Evolutionary conservation across 2,113 vertebrate species (phyloP), one percentile per base, ranked within the genome.

Genomic region (Hippoglossus stenolepis): DNA sequence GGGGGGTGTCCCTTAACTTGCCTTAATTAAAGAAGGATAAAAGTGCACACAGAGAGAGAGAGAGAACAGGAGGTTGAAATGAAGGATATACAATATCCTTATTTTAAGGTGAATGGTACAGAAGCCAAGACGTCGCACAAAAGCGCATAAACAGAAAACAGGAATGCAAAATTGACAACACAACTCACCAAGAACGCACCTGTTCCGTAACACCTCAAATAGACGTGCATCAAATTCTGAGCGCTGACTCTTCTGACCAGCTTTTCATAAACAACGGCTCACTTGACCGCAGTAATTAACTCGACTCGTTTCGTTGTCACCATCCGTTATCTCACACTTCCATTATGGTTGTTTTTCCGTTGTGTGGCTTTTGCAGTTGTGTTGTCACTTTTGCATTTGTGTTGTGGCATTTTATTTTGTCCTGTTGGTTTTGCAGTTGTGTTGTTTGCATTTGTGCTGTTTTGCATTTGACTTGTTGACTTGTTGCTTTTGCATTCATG

Each of bases 11-110:
- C 73, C 80, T 80, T 28, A 26, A 72, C 73, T 77, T 61, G 53
- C 82, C 65, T 84, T 88, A 89, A 89, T 92, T 87, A 87, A 83
- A 86, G 45, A 35, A 59, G 66, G 73, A 85, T 58, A 45, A 65
- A 80, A 65, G 47, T 64, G 47, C 71, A 72, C 31, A n/a, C 51
- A 40, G 65, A 70, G 59, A 71, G 23, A 31, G 20, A 70, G 56
- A 71, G 28, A 31, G 23, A 57, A 57, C 4, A 38, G 58, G 24
- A 72, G 24, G 61, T 45, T 61, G 28, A 81, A 81, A 53, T 49
- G 12, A 17, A 18, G 17, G 13, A 1, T 24, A 53, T n/a, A 21
- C 59, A 12, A 6, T 12, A 15, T 38, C 23, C 21, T 70, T 21
- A 67, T 58, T 51, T 38, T 51, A 35, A 8, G 2, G 43, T 13